These are phyloP conservation scores for Choloepus hoffmanni DNA, from an alignment of 2,113 vertebrate species.

Conservation along the genomic window DNA sequence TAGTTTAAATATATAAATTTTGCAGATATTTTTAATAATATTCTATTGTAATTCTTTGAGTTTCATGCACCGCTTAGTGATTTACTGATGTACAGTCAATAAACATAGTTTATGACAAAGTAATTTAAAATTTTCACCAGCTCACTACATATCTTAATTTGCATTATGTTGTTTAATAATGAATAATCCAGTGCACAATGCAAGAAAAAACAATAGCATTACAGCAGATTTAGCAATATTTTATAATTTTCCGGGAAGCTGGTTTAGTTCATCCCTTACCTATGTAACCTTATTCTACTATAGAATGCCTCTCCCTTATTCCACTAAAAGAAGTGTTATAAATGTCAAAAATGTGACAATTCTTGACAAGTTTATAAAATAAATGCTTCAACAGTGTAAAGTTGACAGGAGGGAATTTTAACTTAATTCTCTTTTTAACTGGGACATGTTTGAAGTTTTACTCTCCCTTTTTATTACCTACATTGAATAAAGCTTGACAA, in stretches of 20 bases:
- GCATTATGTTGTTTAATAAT: not conserved
- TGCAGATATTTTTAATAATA: not conserved
- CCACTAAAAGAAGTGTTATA: not conserved
- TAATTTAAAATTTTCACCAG: not conserved
- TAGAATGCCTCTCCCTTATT: too few relatives aligned
- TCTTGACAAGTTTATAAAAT: slow-evolving; percentile 16
- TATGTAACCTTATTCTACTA: slow-evolving; percentile 13
- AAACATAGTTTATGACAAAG: not conserved
- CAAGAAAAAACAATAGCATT: not conserved
- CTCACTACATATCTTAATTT: not conserved
- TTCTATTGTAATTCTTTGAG: not conserved
- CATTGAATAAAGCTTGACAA: not conserved
- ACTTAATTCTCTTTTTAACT: not conserved
- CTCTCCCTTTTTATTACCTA: not conserved
- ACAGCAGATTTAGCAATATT: not conserved
- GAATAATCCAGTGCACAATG: not conserved
- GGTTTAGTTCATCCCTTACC: not conserved
- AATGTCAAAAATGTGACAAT: slow-evolving; percentile 25
- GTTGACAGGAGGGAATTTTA: not conserved
- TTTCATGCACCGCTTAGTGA: not conserved
- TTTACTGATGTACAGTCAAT: not conserved
- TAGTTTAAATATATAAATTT: not conserved
- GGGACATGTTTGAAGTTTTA: not conserved
- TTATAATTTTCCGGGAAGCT: not conserved
- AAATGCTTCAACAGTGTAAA: not conserved